A percentile compares a stretch with the other conserved stretches of the same genome.
Conservation (phyloP, 1,140 invertebrate species). For the Lucilia sericata region DNA sequence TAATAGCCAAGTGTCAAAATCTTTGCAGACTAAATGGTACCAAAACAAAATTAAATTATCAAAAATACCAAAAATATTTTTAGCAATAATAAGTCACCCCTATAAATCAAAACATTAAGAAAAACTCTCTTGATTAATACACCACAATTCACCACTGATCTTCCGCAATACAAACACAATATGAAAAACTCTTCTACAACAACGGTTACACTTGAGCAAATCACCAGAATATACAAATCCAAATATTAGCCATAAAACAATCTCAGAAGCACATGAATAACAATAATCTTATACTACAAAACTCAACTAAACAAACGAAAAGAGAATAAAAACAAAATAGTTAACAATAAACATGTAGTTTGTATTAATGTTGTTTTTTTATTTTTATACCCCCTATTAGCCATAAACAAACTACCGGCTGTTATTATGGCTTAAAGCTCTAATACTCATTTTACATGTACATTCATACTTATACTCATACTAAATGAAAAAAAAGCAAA, state of each 20-base stretch:
- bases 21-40: too few species aligned
- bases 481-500: not conserved
- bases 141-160: not conserved
- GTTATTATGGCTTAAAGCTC: slow-evolving; percentile 10
- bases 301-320: not conserved
- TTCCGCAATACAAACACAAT: not conserved
- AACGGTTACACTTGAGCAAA: not conserved
- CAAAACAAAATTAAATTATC: too few species aligned
- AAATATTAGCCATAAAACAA: not conserved
- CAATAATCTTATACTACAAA: not conserved
- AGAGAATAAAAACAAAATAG: not conserved
- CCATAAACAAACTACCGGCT: slow-evolving; percentile 21
- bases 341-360: not conserved
- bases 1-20: too few species aligned
- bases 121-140: not conserved
- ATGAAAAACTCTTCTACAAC: not conserved
- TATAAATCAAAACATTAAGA: not conserved
- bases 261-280: not conserved
- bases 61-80: too few species aligned
- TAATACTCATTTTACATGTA: not conserved
- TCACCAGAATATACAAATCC: not conserved
- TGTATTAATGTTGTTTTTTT: not conserved
- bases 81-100: not conserved
- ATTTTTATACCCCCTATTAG: slow-evolving; percentile 16
- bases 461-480: not conserved